Conservation (phyloP, 2,888 invertebrate genomes). For the Dysmachus trigonus region DNA sequence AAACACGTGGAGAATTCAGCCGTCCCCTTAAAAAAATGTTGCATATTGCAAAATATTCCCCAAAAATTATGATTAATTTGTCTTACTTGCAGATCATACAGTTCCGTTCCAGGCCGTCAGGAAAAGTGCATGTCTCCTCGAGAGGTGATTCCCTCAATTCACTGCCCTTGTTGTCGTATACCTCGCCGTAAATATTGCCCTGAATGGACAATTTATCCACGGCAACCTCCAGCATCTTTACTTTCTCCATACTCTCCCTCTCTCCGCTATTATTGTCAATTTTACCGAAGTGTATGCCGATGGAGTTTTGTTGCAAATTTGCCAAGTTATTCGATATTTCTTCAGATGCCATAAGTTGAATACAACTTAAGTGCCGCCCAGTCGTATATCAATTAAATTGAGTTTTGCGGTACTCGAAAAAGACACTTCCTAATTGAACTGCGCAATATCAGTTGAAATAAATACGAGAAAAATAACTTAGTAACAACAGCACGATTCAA, state of each 20-base stretch:
- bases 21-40: constrained; percentile 70
- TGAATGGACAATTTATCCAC: constrained; percentile 48
- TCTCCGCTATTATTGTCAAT: constrained; percentile 50
- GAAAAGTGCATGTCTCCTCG: constrained; percentile 61
- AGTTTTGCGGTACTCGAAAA: constrained; percentile 14
- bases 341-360: constrained; percentile 56
- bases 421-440: constrained; percentile 19
- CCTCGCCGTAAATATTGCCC: constrained; percentile 56
- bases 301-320: constrained; percentile 16
- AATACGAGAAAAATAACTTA: constrained; percentile 35
- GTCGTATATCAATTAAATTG: neutral
- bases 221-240: constrained; percentile 43
- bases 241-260: neutral
- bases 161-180: constrained; percentile 57
- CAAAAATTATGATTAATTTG: neutral
- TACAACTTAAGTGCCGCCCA: constrained; percentile 42
- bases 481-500: constrained; percentile 46
- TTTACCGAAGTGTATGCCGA: constrained; percentile 33
- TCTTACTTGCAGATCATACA: constrained; percentile 74
- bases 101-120: constrained; percentile 68
- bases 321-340: constrained; percentile 52
- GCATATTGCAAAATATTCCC: neutral
- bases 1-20: constrained; percentile 82
- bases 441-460: constrained; percentile 23
- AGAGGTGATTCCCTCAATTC: constrained; percentile 59